Evolutionary conservation across 2,113 vertebrate species (phyloP).

Genomic region (Okapia johnstoni): DNA sequence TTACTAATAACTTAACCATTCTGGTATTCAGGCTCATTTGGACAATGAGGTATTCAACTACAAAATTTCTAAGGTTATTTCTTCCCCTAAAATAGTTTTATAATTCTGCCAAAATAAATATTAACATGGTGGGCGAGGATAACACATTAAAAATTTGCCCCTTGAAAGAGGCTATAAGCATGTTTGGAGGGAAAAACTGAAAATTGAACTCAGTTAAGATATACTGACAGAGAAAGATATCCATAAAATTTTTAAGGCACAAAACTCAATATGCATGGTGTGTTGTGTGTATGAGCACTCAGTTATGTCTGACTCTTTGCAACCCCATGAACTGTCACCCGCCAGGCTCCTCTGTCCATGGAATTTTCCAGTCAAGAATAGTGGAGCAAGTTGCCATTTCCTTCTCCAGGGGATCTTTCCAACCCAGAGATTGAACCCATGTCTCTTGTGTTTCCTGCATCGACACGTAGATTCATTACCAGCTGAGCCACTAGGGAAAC

Average conservation of each 20-base stretch:
- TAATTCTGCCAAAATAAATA: constrained; percentile 28
- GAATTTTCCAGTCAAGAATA: not conserved
- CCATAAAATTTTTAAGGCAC: not conserved
- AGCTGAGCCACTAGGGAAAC: not conserved
- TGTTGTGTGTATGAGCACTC: not conserved
- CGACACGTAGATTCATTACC: not conserved
- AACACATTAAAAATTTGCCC: not conserved
- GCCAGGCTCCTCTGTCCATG: not conserved
- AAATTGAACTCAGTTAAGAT: constrained; percentile 15
- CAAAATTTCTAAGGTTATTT: not conserved
- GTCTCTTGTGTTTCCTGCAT: not conserved
- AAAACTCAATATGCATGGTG: not conserved
- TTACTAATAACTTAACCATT: not conserved
- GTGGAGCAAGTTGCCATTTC: not conserved
- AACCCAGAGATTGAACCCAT: not conserved
- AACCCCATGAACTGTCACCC: not conserved
- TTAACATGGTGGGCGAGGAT: not conserved
- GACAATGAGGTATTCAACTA: not conserved
- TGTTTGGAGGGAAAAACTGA: not conserved
- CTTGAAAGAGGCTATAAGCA: not conserved
- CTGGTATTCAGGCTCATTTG: not conserved
- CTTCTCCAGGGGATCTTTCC: not conserved
- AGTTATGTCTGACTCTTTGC: not conserved
- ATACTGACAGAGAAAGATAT: not conserved
- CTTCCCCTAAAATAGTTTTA: not conserved